Evolutionary conservation across 2,888 invertebrate genomes (phyloP).

Genomic region (Meiosimyza platycephala): DNA sequence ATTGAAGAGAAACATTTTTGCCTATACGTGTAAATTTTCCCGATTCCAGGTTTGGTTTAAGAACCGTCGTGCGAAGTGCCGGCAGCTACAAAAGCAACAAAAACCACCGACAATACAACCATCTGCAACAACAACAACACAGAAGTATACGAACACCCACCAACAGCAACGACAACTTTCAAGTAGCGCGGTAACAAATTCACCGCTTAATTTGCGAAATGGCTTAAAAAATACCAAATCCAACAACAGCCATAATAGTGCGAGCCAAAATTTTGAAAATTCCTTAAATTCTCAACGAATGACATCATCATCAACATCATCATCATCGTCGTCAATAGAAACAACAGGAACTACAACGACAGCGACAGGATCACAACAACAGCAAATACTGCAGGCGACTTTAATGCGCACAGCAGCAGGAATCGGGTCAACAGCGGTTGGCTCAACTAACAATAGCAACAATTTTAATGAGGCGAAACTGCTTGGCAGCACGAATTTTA

Average conservation of each 20-base stretch:
- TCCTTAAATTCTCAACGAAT: constrained; percentile 17
- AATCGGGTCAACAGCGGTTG: no score
- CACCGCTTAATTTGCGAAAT: constrained; percentile 1
- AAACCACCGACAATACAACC: constrained; percentile 2
- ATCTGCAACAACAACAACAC: constrained; percentile 15
- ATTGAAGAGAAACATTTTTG: no score
- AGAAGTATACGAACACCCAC: background rate
- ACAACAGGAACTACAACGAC: background rate
- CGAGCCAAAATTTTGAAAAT: constrained; percentile 1
- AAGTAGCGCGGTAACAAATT: constrained; percentile 5
- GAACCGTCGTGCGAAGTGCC: constrained; percentile 23
- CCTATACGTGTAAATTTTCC: background rate
- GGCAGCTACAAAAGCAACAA: constrained; percentile 23
- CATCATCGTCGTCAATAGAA: constrained; percentile 1
- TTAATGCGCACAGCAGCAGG: background rate
- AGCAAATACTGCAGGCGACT: background rate
- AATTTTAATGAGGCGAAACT: no score
- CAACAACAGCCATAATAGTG: background rate
- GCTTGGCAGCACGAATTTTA: no score
- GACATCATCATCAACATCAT: constrained; percentile 29
- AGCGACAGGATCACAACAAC: background rate
- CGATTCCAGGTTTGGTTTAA: constrained; percentile 18
- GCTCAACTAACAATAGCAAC: no score
- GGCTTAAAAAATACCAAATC: constrained; percentile 5
- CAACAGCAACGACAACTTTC: background rate